phyloP scores from a whole-genome alignment of 2,113 vertebrate species.

The Pelusios castaneus region DNA sequence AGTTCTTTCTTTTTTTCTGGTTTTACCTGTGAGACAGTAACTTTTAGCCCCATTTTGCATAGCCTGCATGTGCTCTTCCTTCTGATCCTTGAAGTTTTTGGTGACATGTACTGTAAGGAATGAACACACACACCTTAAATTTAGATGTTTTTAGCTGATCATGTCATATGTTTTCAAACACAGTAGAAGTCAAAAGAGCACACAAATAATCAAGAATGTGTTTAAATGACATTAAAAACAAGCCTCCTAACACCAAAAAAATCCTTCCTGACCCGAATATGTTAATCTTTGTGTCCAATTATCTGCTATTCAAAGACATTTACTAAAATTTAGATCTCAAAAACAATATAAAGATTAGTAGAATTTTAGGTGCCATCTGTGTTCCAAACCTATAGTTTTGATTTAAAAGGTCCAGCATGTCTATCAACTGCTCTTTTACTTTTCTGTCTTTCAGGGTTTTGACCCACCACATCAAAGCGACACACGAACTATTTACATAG shows the following conservation, averaged over 20 bases:
- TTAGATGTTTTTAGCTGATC: rapidly evolving
- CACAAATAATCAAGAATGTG: not conserved
- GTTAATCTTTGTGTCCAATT: not conserved
- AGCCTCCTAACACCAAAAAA: not conserved
- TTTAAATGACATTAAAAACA: not conserved
- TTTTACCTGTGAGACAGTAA: not conserved
- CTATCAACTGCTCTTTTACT: not conserved
- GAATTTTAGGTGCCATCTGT: not conserved
- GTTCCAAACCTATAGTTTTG: not conserved
- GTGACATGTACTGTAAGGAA: not conserved
- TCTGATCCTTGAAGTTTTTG: not conserved
- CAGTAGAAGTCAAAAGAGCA: not conserved
- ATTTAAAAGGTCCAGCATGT: not conserved
- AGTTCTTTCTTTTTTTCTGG: not conserved
- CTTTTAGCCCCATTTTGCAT: not conserved
- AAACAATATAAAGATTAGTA: not conserved
- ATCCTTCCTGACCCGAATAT: not conserved
- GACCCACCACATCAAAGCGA: slow-evolving; percentile 98
- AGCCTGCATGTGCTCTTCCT: not conserved
- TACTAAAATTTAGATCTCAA: not conserved
- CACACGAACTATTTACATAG: slow-evolving; percentile 95
- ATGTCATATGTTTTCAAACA: not conserved
- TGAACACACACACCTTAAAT: not conserved
- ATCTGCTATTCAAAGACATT: not conserved
- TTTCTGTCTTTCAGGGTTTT: slow-evolving; percentile 85